phyloP scores from a whole-genome alignment of 2,113 vertebrate species.

The Corydoras maculifer region DNA sequence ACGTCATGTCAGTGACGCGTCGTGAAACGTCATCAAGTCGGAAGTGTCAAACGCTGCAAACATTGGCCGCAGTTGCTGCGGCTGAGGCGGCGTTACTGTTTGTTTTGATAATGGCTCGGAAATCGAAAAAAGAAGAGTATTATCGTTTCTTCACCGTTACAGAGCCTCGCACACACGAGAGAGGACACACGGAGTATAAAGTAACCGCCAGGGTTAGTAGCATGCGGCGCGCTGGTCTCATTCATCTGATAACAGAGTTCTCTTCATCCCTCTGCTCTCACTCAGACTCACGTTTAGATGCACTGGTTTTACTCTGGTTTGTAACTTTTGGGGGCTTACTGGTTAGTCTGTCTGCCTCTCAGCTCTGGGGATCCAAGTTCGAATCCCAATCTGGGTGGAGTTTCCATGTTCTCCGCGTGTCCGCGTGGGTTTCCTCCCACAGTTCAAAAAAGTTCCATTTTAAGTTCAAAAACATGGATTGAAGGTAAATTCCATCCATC shows the following conservation, averaged over 20 bases:
- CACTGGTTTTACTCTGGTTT: too few species aligned
- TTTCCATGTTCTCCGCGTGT: too few species aligned
- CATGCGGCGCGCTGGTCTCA: not conserved
- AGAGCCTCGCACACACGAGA: conserved; percentile 76
- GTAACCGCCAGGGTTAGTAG: conserved; percentile 77
- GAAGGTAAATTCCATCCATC: too few species aligned
- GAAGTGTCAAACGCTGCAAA: conserved; percentile 43
- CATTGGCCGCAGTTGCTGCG: not conserved
- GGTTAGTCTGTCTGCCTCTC: too few species aligned
- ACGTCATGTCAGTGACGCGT: conserved; percentile 8
- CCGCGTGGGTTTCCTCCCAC: too few species aligned
- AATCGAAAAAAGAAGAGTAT: conserved; percentile 76
- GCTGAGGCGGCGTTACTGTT: not conserved
- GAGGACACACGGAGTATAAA: conserved; percentile 87
- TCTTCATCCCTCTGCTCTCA: too few species aligned
- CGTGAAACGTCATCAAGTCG: conserved; percentile 41
- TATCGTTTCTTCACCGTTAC: conserved; percentile 75
- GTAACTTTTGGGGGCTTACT: too few species aligned
- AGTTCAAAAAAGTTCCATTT: too few species aligned
- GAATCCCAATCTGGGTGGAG: too few species aligned
- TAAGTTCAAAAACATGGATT: too few species aligned
- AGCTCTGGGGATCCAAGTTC: too few species aligned
- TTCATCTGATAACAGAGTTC: not conserved
- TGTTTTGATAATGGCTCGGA: conserved; percentile 69
- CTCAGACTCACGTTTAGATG: too few species aligned